Base-by-base conservation (phyloP, 2,888 invertebrate genomes). In the Tethea ocularis region DNA sequence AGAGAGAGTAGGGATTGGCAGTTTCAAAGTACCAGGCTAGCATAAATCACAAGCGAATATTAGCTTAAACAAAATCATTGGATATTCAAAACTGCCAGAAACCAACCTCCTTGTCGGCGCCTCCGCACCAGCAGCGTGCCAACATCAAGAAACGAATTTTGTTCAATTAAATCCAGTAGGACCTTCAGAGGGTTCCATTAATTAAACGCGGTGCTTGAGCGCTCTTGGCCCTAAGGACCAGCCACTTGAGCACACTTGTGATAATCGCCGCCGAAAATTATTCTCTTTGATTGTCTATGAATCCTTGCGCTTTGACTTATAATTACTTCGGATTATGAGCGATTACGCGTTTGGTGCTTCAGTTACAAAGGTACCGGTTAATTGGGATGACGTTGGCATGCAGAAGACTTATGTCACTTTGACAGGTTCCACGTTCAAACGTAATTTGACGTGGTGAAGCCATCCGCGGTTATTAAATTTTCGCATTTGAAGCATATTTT, bases 261-360 rank as follows among this genome's bases (percentile, higher is more conserved):
- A 87, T 89, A 89, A 91, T 89, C 87, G 84, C 74, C 73, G 83
- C 78, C 78, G 79, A 80, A 84, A 87, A 88, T 88, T 87, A 86
- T 86, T 84, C 85, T 80, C 86, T 88, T 86, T 86, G 84, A 86
- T 83, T 87, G 83, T 85, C 84, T 85, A 84, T 80, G 82, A 78
- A 83, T 80, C 75, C 74, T 78, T 69, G 73, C 70, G 74, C 80
- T 80, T 81, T 80, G 75, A 77, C 74, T 77, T 77, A 78, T 85
- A 85, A 86, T 85, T 84, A 80, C 78, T 75, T 62, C 59, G 73
- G 78, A 84, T 84, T 84, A 79, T 67, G 62, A 68, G 62, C 71
- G 72, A 79, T 80, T 78, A 78, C 70, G 65, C 57, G 60, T 63
- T 63, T 36, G 60, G 59, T 64, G 58, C 46, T 38, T n/a, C n/a